Evolutionary conservation across 2,888 invertebrate genomes (phyloP).

Genomic region (Branchipolynoe longqiensis): DNA sequence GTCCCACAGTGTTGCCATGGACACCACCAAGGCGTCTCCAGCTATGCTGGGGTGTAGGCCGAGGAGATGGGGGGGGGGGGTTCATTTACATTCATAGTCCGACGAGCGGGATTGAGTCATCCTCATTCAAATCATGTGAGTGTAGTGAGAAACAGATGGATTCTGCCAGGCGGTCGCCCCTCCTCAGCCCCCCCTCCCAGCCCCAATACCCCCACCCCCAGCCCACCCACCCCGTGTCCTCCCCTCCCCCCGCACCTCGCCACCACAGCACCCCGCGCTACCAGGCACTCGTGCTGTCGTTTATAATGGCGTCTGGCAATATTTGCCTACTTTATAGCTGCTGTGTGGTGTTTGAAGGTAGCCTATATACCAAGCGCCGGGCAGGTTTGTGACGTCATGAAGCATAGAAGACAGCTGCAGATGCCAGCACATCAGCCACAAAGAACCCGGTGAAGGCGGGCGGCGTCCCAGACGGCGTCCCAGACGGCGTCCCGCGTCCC

Average conservation of each 20-base stretch:
- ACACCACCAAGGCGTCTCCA: neutral
- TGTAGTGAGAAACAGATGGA: conserved; percentile 19
- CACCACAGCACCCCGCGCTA: neutral
- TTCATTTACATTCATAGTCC: conserved; percentile 22
- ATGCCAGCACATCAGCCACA: neutral
- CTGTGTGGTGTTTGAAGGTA: neutral
- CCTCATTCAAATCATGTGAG: conserved; percentile 2
- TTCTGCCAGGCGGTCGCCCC: too few species aligned
- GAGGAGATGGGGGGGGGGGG: neutral
- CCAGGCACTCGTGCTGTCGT: neutral
- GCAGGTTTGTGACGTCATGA: conserved; percentile 30
- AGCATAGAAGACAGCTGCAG: neutral
- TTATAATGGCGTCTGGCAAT: neutral
- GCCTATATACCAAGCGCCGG: neutral
- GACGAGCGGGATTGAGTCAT: conserved; percentile 33
- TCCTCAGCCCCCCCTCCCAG: too few species aligned
- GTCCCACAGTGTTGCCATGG: conserved; percentile 19
- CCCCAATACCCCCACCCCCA: neutral
- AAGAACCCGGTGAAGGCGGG: too few species aligned
- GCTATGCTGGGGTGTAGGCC: conserved; percentile 26
- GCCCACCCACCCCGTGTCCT: neutral
- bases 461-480: too few species aligned
- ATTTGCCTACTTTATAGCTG: neutral
- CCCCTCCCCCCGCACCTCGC: neutral
- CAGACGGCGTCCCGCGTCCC: too few species aligned